Evolutionary conservation across 1,140 invertebrate genomes (phyloP), one percentile per base, ranked within the genome.

Genomic region (Drosophila ananassae): DNA sequence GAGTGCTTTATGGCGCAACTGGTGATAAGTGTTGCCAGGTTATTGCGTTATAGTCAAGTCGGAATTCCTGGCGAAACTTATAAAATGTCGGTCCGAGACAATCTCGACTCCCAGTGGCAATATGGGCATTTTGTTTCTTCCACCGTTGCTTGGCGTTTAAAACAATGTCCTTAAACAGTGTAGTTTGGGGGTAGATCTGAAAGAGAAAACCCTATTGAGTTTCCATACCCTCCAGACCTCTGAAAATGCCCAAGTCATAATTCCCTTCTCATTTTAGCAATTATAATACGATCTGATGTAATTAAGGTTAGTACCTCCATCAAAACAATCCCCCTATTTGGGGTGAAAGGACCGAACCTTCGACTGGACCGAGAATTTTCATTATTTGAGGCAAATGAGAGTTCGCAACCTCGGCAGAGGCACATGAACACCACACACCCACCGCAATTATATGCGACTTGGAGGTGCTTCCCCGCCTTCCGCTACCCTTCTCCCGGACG

Each of bases 1-100:
- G 64, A 57, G 64, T 71, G 63, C 24, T 69, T 71, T 71, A 69
- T 55, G 67, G 67, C 67, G 67, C 67, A 71, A 71, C 67, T 71
- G 67, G 67, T 71, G 64, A 57, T 10, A 71, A 50, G 53, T 25
- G 34, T 69, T 68, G 50, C 25, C 21, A 6, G 24, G 6, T n/a
- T n/a, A n/a, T n/a, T n/a, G 17, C 17, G 17, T 17, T 17, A 56
- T 48, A 68, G 48, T 57, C 39, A 69, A 50, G 32, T 30, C 32
- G 41, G 30, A 68, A 56, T 30, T 64, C n/a, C 46, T 30, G 25
- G 61, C 21, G 46, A 44, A 66, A 54, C 30, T 17, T 44, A 7
- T 2, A 54, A 28, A 64, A n/a, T 53, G 50, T 66, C 61, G 34
- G 60, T 37, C 2, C 13, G 32, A 56, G 63, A 68, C 63, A 68